Base-by-base conservation (phyloP, 1,140 invertebrate genomes). In the Dufourea novaeangliae region DNA sequence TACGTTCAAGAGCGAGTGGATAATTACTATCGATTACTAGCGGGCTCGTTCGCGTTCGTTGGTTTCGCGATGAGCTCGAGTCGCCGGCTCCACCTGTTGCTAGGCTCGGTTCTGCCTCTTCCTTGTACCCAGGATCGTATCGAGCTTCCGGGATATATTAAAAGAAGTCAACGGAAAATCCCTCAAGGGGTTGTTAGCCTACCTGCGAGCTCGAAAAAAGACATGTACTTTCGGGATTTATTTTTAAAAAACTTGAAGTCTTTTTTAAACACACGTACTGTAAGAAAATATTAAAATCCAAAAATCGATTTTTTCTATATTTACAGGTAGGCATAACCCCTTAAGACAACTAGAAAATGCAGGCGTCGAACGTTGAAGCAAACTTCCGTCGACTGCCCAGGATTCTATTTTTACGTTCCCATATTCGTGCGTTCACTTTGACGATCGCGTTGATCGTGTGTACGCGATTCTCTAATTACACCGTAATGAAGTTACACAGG, bases 11-110 rank as follows among this genome's bases (percentile, higher is more conserved):
- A 83, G 57, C 52, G 63, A 63, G 50, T 17, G 44, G 82, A 80
- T 84, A 84, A 84, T 84, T 84, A 83, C 56, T 77, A 84, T 84
- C 67, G 82, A 84, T 79, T 59, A 66, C 61, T 44, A 62, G 29
- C 39, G 50, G 52, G 11, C 37, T 75, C 52, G 73, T 68, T 75
- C 29, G 61, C 52, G 63, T 64, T 57, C 39, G 73, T 68, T 59
- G 73, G 63, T 69, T n/a, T 50, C 17, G 56, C 69, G 52, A 77
- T 63, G 63, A 78, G 68, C 73, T 63, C 69, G 61, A 62, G 32
- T 57, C 34, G 50, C 32, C 50, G 69, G 61, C 69, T 83, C 71
- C 82, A 84, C 82, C 82, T 84, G 82, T 84, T 84, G 82, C 82
- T 84, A 84, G 22, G 77, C 68, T 73, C 61, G 50, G 29, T 50